Percentiles rank a stretch among this genome's conserved stretches.
Conservation (phyloP, 2,888 invertebrate genomes). For the Mystacides longicornis region DNA sequence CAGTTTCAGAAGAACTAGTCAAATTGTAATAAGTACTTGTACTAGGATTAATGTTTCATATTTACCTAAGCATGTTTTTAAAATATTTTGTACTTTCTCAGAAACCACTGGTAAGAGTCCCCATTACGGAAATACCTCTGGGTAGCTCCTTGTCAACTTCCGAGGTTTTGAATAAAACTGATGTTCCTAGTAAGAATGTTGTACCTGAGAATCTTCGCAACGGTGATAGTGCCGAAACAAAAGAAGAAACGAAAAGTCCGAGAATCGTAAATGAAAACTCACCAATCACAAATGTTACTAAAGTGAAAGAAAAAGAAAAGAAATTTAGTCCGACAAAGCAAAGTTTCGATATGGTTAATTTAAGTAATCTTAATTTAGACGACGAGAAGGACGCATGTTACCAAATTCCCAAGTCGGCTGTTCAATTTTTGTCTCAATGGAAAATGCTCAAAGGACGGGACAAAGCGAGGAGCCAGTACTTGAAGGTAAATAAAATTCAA, state of each 20-base stretch:
- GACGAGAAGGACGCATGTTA: conserved; percentile 8
- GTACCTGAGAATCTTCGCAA: not conserved
- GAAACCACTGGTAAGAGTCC: conserved; percentile 50
- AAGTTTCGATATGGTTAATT: conserved; percentile 20
- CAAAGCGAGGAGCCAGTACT: conserved; percentile 50
- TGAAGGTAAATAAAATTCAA: conserved; percentile 56
- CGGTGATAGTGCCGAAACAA: not conserved
- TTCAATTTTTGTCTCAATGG: conserved; percentile 61
- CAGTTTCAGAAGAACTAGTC: too few species aligned
- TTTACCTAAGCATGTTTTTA: too few species aligned
- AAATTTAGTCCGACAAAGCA: not conserved
- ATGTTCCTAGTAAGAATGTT: not conserved
- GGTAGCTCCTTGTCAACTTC: conserved; percentile 26
- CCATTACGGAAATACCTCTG: conserved; percentile 41
- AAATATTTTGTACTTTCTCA: too few species aligned
- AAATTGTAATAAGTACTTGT: too few species aligned
- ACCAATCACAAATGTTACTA: not conserved
- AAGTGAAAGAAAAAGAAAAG: not conserved
- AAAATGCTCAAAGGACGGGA: conserved; percentile 44
- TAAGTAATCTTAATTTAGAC: conserved; percentile 21
- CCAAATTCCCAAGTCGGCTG: conserved; percentile 50
- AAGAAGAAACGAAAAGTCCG: conserved; percentile 25
- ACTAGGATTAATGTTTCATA: too few species aligned
- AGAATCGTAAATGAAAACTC: not conserved
- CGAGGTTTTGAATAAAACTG: not conserved